Conservation (phyloP, 2,888 invertebrate species). For the Sceliomorpha sp. region DNA sequence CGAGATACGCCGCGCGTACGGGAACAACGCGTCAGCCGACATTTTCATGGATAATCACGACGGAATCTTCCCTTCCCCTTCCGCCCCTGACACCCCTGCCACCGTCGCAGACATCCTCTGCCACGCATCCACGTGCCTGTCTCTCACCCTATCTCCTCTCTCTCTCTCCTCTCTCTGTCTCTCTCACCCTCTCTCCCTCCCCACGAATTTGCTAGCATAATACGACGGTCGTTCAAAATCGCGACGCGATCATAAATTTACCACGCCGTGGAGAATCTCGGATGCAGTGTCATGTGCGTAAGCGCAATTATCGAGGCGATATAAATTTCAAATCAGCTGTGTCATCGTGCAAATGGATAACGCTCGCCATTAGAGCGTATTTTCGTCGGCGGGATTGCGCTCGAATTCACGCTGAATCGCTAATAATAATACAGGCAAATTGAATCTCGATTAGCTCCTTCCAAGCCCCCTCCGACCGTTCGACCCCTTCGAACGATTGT, state of each 20-base stretch:
- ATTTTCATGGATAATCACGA: conserved; percentile 42
- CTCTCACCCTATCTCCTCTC: too few relatives aligned
- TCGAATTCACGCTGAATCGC: conserved; percentile 24
- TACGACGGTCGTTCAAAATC: conserved; percentile 57
- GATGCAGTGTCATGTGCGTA: conserved; percentile 55
- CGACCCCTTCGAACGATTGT: conserved; percentile 52
- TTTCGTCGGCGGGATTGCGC: conserved; percentile 38
- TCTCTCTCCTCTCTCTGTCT: conserved; percentile 30
- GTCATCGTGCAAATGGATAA: conserved; percentile 57
- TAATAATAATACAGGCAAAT: conserved; percentile 68
- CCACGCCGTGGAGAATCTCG: conserved; percentile 56
- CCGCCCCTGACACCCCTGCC: background rate
- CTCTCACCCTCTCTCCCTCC: conserved; percentile 21
- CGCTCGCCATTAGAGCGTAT: conserved; percentile 48
- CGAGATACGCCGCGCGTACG: too few relatives aligned
- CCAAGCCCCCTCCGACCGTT: conserved; percentile 37
- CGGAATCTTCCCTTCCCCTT: conserved; percentile 37
- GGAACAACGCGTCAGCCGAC: too few relatives aligned
- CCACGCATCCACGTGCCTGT: too few relatives aligned
- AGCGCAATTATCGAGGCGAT: conserved; percentile 63
- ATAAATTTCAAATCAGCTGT: conserved; percentile 67
- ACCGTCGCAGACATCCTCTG: too few relatives aligned
- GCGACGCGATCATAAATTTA: conserved; percentile 58
- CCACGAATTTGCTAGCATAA: conserved; percentile 51
- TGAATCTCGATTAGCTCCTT: conserved; percentile 65